These are phyloP conservation scores for Uromys caudimaculatus DNA, from an alignment of 2,797 vertebrate genomes.

Conservation along the genomic window DNA sequence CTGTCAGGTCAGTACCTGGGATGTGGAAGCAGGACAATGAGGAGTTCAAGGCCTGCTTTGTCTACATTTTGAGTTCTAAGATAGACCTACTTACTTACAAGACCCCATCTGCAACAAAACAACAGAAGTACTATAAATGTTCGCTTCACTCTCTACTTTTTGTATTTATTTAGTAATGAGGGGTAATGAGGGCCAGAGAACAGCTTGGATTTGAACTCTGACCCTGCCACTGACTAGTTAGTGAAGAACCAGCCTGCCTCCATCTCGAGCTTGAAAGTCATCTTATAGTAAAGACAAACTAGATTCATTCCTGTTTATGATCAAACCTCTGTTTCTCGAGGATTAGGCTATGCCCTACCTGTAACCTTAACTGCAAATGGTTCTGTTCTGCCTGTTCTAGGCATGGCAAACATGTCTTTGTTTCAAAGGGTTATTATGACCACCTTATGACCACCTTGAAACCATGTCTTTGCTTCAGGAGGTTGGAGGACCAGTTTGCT, in stretches of 20 bases:
- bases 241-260: not conserved
- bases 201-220: not conserved
- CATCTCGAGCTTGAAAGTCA: not conserved
- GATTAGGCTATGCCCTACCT: not conserved
- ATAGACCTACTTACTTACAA: not conserved
- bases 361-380: not conserved
- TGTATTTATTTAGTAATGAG: not conserved
- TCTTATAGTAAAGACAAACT: not conserved
- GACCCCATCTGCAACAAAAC: not conserved
- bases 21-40: not conserved
- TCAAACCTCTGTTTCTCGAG: too few species aligned
- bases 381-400: not conserved
- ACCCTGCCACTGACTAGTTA: not conserved
- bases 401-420: not conserved
- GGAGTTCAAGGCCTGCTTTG: not conserved
- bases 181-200: not conserved
- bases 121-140: not conserved
- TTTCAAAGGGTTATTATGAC: not conserved
- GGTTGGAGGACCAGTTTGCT: too few species aligned
- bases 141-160: not conserved
- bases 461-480: not conserved
- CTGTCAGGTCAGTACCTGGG: not conserved
- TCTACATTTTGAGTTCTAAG: not conserved
- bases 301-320: not conserved
- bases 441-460: not conserved